Conservation (phyloP, 2,797 vertebrate species). For the Acridotheres tristis region DNA sequence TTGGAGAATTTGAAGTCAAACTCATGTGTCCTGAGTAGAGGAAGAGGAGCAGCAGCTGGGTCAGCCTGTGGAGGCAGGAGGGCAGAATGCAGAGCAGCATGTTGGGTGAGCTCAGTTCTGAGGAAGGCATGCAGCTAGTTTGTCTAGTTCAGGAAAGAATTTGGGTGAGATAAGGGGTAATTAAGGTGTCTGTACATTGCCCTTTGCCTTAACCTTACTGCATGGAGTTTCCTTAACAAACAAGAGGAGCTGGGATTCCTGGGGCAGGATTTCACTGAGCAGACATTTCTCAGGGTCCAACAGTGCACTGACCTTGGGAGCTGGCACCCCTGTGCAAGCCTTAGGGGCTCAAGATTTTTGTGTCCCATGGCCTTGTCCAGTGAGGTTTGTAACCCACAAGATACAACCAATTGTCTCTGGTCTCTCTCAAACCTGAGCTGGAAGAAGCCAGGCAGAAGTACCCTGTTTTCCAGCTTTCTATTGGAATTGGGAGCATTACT, state of each 20-base stretch:
- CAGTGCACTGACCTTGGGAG: not conserved
- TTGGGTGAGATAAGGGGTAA: slow-evolving; percentile 29
- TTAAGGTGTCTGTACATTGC: slow-evolving; percentile 19
- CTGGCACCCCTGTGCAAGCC: not conserved
- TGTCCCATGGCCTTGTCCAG: not conserved
- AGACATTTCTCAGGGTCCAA: not conserved
- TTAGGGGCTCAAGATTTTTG: not conserved
- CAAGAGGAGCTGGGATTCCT: not conserved
- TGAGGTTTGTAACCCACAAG: not conserved
- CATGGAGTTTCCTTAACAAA: not conserved
- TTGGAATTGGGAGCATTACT: not conserved
- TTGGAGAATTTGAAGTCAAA: not conserved
- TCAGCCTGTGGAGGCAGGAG: not conserved
- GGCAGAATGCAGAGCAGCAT: not conserved
- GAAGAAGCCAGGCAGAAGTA: not conserved
- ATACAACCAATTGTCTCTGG: not conserved
- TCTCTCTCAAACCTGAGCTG: not conserved
- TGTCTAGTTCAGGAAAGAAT: slow-evolving; percentile 34
- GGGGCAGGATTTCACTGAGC: not conserved
- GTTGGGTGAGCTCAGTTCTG: not conserved
- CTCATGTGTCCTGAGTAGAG: not conserved
- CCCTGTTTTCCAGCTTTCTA: not conserved
- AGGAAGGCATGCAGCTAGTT: not conserved
- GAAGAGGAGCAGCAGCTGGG: not conserved
- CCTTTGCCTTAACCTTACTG: not conserved